Percentiles rank a stretch among this genome's conserved stretches.
These are phyloP conservation scores for Flexamia atlantica DNA, from an alignment of 2,888 invertebrate species.

Conservation along the genomic window DNA sequence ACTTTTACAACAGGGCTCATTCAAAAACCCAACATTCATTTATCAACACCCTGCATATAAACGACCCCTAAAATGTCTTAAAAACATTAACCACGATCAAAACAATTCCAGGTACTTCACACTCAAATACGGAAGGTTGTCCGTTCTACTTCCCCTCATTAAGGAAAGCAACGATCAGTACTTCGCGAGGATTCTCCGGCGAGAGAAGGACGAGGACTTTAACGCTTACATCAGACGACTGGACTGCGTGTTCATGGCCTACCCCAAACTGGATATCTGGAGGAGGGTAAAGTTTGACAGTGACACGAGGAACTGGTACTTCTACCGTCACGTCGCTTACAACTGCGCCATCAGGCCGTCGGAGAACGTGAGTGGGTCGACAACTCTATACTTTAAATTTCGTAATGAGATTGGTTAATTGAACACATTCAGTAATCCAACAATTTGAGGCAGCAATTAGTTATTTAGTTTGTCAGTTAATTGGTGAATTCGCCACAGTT, in stretches of 20 bases:
- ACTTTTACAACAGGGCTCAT: too few species aligned
- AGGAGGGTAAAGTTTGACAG: slow-evolving; percentile 20
- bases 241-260: slow-evolving; percentile 34
- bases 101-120: too few species aligned
- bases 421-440: too few species aligned
- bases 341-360: slow-evolving; percentile 31
- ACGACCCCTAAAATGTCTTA: too few species aligned
- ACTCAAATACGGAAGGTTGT: not conserved
- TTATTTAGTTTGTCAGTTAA: too few species aligned
- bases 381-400: too few species aligned
- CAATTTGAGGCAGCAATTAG: too few species aligned
- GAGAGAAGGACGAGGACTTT: slow-evolving; percentile 6
- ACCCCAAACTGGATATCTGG: slow-evolving; percentile 34
- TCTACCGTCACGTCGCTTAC: not conserved
- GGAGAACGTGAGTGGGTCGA: not conserved
- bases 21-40: too few species aligned
- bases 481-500: too few species aligned
- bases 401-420: too few species aligned
- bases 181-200: not conserved
- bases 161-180: slow-evolving; percentile 19
- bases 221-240: slow-evolving; percentile 12
- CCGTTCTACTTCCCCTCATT: not conserved
- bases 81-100: too few species aligned
- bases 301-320: slow-evolving; percentile 13
- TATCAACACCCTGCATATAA: too few species aligned